These are phyloP conservation scores for Periophthalmodon schlosseri DNA, from an alignment of 2,113 vertebrate genomes.

Conservation along the genomic window DNA sequence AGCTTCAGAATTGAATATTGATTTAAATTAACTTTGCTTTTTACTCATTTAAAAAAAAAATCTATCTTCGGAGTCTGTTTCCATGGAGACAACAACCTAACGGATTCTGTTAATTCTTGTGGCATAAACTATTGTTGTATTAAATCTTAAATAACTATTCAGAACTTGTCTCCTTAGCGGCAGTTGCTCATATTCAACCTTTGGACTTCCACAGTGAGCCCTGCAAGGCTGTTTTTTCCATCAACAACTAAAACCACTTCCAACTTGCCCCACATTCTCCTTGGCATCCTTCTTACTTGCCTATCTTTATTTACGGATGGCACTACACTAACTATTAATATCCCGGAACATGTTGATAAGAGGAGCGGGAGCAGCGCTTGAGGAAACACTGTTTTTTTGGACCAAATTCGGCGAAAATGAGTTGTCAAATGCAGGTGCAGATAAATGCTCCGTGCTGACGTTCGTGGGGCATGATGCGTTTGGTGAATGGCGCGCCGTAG, in stretches of 20 bases:
- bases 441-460: slow-evolving; percentile 38
- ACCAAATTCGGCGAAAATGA: slow-evolving; percentile 20
- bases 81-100: not conserved
- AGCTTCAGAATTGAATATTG: not conserved
- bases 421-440: slow-evolving; percentile 33
- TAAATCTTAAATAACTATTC: not conserved
- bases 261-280: slow-evolving; percentile 21
- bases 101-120: not conserved
- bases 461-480: slow-evolving; percentile 1
- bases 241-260: not conserved
- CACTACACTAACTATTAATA: slow-evolving; percentile 19
- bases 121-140: not conserved
- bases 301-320: slow-evolving; percentile 20
- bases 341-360: slow-evolving; percentile 19
- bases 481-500: slow-evolving; percentile 37
- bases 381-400: slow-evolving; percentile 27
- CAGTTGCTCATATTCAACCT: not conserved
- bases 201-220: not conserved
- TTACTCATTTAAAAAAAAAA: not conserved
- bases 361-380: slow-evolving; percentile 16
- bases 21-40: not conserved
- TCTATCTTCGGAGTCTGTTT: not conserved
- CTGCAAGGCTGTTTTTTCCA: not conserved
- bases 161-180: not conserved
- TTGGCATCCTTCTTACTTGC: slow-evolving; percentile 22